Base-by-base conservation (phyloP, 92 coral and sea anemone genomes). In the Epizoanthus rinbou region DNA sequence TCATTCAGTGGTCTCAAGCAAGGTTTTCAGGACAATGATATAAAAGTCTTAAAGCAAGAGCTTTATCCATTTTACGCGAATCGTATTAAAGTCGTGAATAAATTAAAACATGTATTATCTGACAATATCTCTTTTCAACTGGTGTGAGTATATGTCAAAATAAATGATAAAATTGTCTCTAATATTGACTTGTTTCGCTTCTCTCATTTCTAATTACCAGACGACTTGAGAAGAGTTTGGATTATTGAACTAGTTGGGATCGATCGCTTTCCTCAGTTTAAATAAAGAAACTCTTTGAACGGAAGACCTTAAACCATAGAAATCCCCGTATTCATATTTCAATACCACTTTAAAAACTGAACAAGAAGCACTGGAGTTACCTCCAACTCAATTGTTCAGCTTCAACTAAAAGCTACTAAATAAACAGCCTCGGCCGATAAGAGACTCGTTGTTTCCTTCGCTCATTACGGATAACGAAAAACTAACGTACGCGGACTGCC, bases 361-460 rank as follows among this genome's bases (percentile, higher is more conserved):
- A 69, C 71, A 37, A 39, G 43, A 78, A 78, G 64, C 82, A 78
- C 62, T 37, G 43, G 43, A 37, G 6, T 4, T 37, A 37, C 43
- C 1, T 37, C 43, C 6, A 37, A 0, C 43, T 37, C 43, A 37
- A 37, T 37, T 37, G 43, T 37, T 37, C 6, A 37, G 43, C 43
- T 37, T 37, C 43, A 37, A 60, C 69, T 39, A n/a, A 78, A 78
- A 78, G 37, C 53, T 35, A 7, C 59, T 60, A 78, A 78, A 43
- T 58, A 78, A 78, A 78, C 82, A 78, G 21, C 35, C 52, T 52
- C 54, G 14, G 54, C 54, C 54, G 33, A 78, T 66, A 43, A 78
- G 71, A 60, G 82, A 78, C 81, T 76, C 17, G 28, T 14, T 39
- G 59, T 63, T 63, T 17, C 57, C 10, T 78, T 47, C 71, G 22